Evolutionary conservation across 2,113 vertebrate species (phyloP).

Genomic region (Eubucco bourcierii): DNA sequence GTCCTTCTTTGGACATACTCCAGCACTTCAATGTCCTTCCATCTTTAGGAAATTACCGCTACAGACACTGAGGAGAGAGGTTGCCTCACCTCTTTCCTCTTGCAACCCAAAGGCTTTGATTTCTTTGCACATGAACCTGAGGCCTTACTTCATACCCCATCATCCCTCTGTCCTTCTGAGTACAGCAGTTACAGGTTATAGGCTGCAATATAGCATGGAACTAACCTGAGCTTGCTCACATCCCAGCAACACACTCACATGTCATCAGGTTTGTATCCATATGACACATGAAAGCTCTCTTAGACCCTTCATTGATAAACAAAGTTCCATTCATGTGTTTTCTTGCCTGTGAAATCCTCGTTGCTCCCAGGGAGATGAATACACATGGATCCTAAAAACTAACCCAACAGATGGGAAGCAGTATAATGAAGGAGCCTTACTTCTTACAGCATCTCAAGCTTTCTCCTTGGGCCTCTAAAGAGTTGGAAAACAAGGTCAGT

Average conservation of each 20-base stretch:
- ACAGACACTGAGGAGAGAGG: neutral
- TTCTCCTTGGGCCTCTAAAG: conserved; percentile 62
- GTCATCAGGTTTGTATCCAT: neutral
- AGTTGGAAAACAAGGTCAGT: conserved; percentile 66
- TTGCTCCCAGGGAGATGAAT: neutral
- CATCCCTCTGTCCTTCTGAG: neutral
- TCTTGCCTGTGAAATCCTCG: neutral
- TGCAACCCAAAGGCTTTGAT: neutral
- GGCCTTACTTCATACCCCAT: neutral
- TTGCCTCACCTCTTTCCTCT: neutral
- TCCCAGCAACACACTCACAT: neutral
- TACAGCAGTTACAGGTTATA: neutral
- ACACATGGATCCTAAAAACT: neutral
- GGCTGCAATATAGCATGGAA: neutral
- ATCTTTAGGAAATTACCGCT: neutral
- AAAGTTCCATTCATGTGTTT: neutral
- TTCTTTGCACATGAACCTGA: rapidly evolving
- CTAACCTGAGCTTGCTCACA: neutral
- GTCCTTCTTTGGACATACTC: too few relatives aligned
- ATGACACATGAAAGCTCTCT: rapidly evolving
- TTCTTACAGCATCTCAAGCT: conserved; percentile 47
- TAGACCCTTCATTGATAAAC: neutral
- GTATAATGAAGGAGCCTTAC: conserved; percentile 10
- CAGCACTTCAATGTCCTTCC: too few relatives aligned
- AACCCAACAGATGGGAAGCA: conserved; percentile 25